Evolutionary conservation across 1,140 invertebrate genomes (phyloP).

Genomic region (Bombus turneri): DNA sequence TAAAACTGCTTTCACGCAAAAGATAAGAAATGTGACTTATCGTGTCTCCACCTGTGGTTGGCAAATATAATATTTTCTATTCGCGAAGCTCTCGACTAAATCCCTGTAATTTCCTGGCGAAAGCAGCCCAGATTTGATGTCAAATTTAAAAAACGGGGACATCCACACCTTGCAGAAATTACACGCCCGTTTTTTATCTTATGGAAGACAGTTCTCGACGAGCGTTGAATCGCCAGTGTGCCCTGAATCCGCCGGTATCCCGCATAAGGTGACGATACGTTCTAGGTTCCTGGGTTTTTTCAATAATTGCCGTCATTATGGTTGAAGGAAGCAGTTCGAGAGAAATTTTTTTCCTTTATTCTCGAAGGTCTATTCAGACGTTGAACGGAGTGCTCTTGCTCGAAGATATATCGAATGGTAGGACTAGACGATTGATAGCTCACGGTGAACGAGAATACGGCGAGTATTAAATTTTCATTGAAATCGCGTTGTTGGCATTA

Average conservation of each 20-base stretch:
- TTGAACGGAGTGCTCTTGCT: background rate
- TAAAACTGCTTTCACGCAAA: no score
- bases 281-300: background rate
- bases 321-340: background rate
- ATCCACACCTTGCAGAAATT: background rate
- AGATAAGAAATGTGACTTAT: no score
- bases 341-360: constrained; percentile 11
- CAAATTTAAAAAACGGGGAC: background rate
- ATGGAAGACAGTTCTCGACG: background rate
- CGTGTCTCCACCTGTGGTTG: no score
- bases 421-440: background rate
- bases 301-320: constrained; percentile 21
- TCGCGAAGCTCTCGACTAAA: background rate
- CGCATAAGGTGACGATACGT: background rate
- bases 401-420: background rate
- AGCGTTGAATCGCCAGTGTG: constrained; percentile 2
- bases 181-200: background rate
- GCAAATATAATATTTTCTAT: background rate
- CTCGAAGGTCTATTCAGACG: background rate
- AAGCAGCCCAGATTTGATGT: background rate
- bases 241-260: background rate
- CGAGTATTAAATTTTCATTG: background rate
- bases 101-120: background rate
- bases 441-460: background rate
- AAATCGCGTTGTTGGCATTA: background rate